Evolutionary conservation across 2,113 vertebrate genomes (phyloP).

Genomic region (Heteronetta atricapilla): DNA sequence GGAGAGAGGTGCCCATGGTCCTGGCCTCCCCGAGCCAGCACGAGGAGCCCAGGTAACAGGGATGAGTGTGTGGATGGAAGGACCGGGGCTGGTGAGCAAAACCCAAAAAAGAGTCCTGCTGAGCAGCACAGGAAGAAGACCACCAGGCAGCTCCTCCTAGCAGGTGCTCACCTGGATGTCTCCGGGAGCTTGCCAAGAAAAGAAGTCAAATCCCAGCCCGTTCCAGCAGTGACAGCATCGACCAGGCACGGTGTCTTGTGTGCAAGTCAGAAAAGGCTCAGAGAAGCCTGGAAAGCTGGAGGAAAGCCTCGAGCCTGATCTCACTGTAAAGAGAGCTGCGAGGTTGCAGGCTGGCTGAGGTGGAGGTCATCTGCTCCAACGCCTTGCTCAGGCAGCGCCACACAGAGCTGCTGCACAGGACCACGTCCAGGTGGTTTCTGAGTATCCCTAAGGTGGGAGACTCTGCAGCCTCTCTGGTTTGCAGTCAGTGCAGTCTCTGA

Average conservation of each 20-base stretch:
- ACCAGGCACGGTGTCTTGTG: not conserved
- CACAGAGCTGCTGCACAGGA: not conserved
- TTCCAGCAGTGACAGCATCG: not conserved
- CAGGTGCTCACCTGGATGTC: not conserved
- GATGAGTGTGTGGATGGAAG: not conserved
- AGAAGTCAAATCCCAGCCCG: not conserved
- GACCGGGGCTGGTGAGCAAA: too few species aligned
- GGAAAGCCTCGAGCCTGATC: not conserved
- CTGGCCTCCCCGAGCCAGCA: rapidly evolving
- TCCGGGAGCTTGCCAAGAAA: not conserved
- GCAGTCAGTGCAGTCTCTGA: rapidly evolving
- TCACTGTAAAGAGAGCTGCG: not conserved
- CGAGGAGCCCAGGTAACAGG: not conserved
- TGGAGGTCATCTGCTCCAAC: not conserved
- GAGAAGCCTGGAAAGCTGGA: not conserved
- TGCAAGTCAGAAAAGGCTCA: not conserved
- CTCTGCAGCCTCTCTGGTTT: not conserved
- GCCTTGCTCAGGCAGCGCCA: not conserved
- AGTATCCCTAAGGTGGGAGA: not conserved
- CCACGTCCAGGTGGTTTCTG: not conserved
- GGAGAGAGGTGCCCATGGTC: not conserved
- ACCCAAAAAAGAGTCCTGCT: not conserved
- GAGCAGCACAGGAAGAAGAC: not conserved
- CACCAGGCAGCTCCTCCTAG: not conserved
- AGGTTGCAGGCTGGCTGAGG: not conserved